phyloP scores from a whole-genome alignment of 2,113 vertebrate species.

The Ctenodactylus gundi region DNA sequence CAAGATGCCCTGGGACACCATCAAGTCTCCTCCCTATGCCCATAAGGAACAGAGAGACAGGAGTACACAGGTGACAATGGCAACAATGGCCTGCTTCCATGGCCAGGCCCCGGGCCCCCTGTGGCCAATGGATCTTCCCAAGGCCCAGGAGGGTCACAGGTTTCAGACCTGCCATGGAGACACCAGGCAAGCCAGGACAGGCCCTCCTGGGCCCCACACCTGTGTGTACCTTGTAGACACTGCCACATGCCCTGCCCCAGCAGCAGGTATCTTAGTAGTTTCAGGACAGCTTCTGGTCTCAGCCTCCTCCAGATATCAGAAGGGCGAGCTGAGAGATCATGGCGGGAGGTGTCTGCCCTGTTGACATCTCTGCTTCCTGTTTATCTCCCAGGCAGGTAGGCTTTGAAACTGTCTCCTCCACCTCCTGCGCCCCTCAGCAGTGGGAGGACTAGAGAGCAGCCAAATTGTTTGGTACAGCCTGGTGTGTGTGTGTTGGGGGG shows the following conservation, averaged over 20 bases:
- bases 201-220: too few relatives aligned
- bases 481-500: too few relatives aligned
- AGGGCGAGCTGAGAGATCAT: accelerated
- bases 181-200: too few relatives aligned
- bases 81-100: too few relatives aligned
- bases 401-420: neutral
- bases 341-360: neutral
- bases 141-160: neutral
- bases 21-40: neutral
- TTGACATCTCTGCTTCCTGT: neutral
- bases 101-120: too few relatives aligned
- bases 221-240: too few relatives aligned
- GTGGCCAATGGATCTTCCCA: neutral
- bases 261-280: too few relatives aligned
- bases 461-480: accelerated
- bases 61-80: too few relatives aligned
- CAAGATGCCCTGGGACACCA: too few relatives aligned
- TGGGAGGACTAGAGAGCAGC: neutral
- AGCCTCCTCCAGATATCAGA: neutral
- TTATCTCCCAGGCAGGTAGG: neutral
- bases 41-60: accelerated
- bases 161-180: accelerated
- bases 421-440: neutral
- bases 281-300: neutral
- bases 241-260: too few relatives aligned